Evolutionary conservation across 2,888 invertebrate genomes (phyloP).

Genomic region (Dynastes tityus): DNA sequence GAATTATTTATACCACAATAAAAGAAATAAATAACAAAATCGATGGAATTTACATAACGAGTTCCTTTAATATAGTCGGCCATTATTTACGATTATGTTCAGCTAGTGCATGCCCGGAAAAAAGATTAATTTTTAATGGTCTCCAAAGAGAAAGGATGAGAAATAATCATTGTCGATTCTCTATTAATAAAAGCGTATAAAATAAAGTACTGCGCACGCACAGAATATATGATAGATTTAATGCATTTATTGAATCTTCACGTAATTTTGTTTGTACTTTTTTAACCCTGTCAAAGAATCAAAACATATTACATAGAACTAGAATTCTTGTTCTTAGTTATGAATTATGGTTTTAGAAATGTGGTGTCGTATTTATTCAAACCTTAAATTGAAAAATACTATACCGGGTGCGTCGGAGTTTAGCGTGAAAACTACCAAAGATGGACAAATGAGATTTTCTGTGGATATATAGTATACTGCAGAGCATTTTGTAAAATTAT

Average conservation of each 20-base stretch:
- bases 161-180: conserved; percentile 47
- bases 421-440: too few relatives aligned
- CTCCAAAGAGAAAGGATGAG: conserved; percentile 44
- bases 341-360: too few relatives aligned
- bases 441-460: too few relatives aligned
- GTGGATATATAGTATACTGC: too few relatives aligned
- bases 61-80: conserved; percentile 43
- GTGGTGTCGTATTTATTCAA: too few relatives aligned
- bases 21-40: conserved; percentile 45
- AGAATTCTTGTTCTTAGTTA: too few relatives aligned
- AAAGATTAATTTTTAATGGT: conserved; percentile 47
- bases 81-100: conserved; percentile 43
- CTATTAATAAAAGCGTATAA: conserved; percentile 37
- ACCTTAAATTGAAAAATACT: too few relatives aligned
- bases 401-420: too few relatives aligned
- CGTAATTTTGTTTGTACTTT: too few relatives aligned
- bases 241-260: background rate
- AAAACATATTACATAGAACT: too few relatives aligned
- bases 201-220: background rate
- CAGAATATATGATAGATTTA: background rate
- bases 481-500: too few relatives aligned
- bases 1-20: conserved; percentile 44
- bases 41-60: conserved; percentile 50
- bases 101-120: conserved; percentile 39
- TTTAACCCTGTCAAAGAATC: too few relatives aligned